phyloP scores from a whole-genome alignment of 2,797 vertebrate species.

The Anolis apletophallus region DNA sequence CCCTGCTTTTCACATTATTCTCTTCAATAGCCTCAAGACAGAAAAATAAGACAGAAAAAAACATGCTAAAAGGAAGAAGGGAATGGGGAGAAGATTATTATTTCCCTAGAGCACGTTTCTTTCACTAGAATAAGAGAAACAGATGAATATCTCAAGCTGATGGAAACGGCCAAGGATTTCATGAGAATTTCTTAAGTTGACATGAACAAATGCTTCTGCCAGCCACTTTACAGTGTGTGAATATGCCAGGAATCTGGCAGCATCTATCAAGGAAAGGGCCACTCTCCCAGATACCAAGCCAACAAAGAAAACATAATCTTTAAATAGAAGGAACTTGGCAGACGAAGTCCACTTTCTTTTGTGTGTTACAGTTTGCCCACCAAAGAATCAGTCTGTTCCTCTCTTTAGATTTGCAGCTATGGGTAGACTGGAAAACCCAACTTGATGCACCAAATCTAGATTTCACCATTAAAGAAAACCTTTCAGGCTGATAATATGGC shows the following conservation, averaged over 20 bases:
- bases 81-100: accelerated
- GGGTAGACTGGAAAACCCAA: neutral
- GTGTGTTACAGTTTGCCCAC: neutral
- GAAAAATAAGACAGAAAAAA: constrained; percentile 21
- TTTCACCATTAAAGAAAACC: neutral
- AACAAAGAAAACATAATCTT: constrained; percentile 28
- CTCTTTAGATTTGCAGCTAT: neutral
- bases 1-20: neutral
- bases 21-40: neutral
- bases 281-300: constrained; percentile 36
- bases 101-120: neutral
- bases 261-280: constrained; percentile 35
- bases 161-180: constrained; percentile 19
- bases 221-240: neutral
- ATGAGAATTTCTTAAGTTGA: constrained; percentile 19
- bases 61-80: neutral
- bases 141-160: neutral
- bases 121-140: neutral
- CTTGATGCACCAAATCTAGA: neutral
- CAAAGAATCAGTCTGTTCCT: neutral
- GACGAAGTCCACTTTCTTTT: constrained; percentile 19
- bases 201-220: neutral
- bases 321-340: constrained; percentile 28
- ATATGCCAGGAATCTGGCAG: constrained; percentile 35
- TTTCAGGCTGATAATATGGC: neutral